These are phyloP conservation scores for Glomeris marginata DNA, from an alignment of 2,888 invertebrate genomes.

Conservation along the genomic window DNA sequence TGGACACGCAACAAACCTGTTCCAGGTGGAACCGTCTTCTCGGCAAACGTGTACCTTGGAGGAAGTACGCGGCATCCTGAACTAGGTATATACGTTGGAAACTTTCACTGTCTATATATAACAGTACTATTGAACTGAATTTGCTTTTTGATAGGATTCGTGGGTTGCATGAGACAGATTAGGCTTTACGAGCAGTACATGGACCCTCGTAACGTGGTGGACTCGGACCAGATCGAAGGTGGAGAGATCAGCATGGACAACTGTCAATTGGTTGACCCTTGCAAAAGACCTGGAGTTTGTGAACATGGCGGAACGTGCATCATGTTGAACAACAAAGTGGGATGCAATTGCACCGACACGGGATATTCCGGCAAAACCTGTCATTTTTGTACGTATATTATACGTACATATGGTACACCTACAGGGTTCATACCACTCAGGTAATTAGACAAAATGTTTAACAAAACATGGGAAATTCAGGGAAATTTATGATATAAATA, in stretches of 20 bases:
- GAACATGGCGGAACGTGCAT: conserved; percentile 85
- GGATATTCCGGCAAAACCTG: conserved; percentile 89
- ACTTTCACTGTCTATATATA: not conserved
- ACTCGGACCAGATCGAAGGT: conserved; percentile 33
- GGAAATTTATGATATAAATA: too few relatives aligned
- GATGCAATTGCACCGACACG: conserved; percentile 77
- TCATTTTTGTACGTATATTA: conserved; percentile 62
- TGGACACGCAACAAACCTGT: conserved; percentile 12
- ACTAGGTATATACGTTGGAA: conserved; percentile 7
- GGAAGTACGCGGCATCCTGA: conserved; percentile 12
- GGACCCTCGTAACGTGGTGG: conserved; percentile 27
- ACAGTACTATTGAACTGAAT: too few relatives aligned
- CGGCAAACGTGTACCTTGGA: conserved; percentile 10
- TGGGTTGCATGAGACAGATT: conserved; percentile 30
- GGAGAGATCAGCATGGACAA: conserved; percentile 82
- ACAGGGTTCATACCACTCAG: too few relatives aligned
- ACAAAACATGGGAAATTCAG: too few relatives aligned
- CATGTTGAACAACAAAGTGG: conserved; percentile 69
- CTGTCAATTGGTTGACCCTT: conserved; percentile 77
- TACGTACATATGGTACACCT: too few relatives aligned
- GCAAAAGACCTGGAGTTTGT: conserved; percentile 75
- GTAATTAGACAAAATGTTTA: too few relatives aligned
- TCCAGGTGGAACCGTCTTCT: not conserved
- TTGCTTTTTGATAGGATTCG: conserved; percentile 28
- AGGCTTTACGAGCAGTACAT: conserved; percentile 23